Evolutionary conservation across 1,140 invertebrate species (phyloP).

Genomic region (Bombyx mandarina): DNA sequence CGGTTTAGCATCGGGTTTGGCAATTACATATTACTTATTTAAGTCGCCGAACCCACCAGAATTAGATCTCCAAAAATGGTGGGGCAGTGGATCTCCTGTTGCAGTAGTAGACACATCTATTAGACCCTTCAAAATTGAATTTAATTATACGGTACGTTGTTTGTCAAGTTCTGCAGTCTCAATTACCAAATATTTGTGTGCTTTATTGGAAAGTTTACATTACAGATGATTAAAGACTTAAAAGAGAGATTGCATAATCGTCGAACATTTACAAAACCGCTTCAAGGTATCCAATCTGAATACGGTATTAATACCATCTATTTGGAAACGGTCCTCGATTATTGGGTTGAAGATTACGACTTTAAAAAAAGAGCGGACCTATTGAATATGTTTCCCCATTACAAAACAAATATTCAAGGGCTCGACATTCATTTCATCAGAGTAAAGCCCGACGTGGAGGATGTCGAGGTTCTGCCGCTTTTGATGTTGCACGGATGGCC

Average conservation of each 20-base stretch:
- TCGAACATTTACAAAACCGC: slow-evolving; percentile 71
- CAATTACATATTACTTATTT: slow-evolving; percentile 19
- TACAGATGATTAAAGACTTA: slow-evolving; percentile 76
- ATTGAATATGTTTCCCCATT: slow-evolving; percentile 83
- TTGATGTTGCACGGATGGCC: slow-evolving; percentile 94
- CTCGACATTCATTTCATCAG: slow-evolving; percentile 84
- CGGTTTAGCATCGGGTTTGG: slow-evolving; percentile 20
- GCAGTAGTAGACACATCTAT: slow-evolving; percentile 50
- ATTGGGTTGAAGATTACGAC: slow-evolving; percentile 83
- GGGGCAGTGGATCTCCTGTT: slow-evolving; percentile 54
- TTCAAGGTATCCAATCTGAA: slow-evolving; percentile 79
- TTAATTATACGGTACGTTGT: slow-evolving; percentile 60
- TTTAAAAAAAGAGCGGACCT: slow-evolving; percentile 78
- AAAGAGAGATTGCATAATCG: slow-evolving; percentile 73
- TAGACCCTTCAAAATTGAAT: slow-evolving; percentile 64
- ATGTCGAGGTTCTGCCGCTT: slow-evolving; percentile 76
- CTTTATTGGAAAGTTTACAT: slow-evolving; percentile 13
- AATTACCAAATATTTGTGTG: background rate
- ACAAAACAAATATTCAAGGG: slow-evolving; percentile 79
- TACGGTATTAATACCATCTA: slow-evolving; percentile 85
- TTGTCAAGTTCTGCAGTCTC: background rate
- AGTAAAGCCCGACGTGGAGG: slow-evolving; percentile 61
- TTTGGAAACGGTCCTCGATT: slow-evolving; percentile 76
- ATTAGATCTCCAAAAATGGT: slow-evolving; percentile 61
- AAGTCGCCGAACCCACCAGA: slow-evolving; percentile 35